A percentile compares a stretch with the other conserved stretches of the same genome.
Evolutionary conservation across 2,797 vertebrate genomes (phyloP).

Genomic region (Denticeps clupeoides): DNA sequence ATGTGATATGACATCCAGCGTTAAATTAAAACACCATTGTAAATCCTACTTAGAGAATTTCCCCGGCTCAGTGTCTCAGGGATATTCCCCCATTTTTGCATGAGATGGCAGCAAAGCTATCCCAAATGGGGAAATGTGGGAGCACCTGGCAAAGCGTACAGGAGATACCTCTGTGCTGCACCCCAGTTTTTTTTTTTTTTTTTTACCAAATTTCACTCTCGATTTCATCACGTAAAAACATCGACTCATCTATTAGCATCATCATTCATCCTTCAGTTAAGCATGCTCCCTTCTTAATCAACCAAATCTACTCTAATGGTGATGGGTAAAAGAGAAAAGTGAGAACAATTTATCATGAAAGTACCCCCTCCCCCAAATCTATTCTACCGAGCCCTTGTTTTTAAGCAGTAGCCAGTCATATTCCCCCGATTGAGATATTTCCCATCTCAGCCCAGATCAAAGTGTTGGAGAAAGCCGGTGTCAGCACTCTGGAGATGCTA

Average conservation of each 20-base stretch:
- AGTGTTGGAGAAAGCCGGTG: conserved; percentile 14
- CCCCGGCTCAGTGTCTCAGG: no score
- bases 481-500: conserved; percentile 30
- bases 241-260: not conserved
- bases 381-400: no score
- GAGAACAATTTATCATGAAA: not conserved
- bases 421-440: conserved; percentile 19
- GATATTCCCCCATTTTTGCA: no score
- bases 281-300: not conserved
- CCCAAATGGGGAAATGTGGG: no score
- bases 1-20: conserved; percentile 70
- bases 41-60: conserved; percentile 74
- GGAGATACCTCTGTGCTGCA: no score
- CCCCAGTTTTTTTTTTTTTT: no score
- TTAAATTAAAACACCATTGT: conserved; percentile 76
- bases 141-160: no score
- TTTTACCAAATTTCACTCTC: conserved; percentile 70
- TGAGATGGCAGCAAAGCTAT: no score
- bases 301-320: conserved; percentile 11
- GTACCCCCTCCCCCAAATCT: not conserved
- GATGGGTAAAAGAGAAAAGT: conserved; percentile 64
- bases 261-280: not conserved
- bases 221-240: no score
- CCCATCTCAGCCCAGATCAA: conserved; percentile 23
- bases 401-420: no score